Evolutionary conservation across 2,113 vertebrate species (phyloP), one percentile per base, ranked within the genome.

Genomic region (Numida meleagris): DNA sequence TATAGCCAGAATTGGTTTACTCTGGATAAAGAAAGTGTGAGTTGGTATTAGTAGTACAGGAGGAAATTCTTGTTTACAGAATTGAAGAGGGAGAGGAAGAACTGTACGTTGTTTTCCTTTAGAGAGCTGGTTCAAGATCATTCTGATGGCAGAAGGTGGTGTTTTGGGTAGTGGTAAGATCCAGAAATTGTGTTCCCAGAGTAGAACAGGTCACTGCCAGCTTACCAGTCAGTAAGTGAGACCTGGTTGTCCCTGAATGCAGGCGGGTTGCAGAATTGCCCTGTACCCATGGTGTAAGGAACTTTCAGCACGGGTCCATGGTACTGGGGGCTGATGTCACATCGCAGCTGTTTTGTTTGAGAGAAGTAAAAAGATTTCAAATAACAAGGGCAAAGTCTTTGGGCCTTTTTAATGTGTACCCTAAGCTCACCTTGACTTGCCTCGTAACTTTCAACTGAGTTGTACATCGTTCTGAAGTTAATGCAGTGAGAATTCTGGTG

Each of bases 391-490:
- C 38, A 31, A 51, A 65, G n/a, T 27, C 31, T 58, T n/a, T 40
- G 15, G 23, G 36, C 34, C 9, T 63, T 43, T 18, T 42, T 19
- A 8, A 0, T 14, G 34, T 14, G 40, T 6, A 8, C 46, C 83
- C 25, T 7, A 23, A 45, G 27, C 72, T 71, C 43, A 2, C 27
- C 57, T 38, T 50, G 58, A 31, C 38, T 53, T 55, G 45, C 5
- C 51, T 9, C 4, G 17, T 38, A 62, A 17, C 33, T 74, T 38
- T 9, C n/a, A 67, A 46, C 34, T 66, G 9, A 38, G 14, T 38
- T n/a, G 46, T 21, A 0, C 73, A 1, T 31, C 11, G 3, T 51
- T 75, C 0, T 0, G 46, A 38, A 43, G 36, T 18, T 23, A 4
- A 24, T 19, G 53, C 21, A 14, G 80, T 36, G 27, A 53, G 33